phyloP scores from a whole-genome alignment of 2,888 invertebrate genomes.

The Rhamphomyia laevipes region DNA sequence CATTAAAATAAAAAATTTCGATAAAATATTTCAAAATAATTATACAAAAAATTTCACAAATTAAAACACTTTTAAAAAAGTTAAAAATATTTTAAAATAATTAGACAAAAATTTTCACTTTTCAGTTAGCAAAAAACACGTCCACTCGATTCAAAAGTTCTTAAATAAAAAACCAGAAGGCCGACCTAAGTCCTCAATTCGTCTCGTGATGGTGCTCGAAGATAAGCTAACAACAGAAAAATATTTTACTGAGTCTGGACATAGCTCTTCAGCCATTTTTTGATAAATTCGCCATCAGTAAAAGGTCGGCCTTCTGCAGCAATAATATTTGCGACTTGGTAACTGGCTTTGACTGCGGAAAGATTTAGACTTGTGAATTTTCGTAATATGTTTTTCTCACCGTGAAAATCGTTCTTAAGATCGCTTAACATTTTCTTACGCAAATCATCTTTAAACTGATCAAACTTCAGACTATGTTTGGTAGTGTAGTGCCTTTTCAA shows the following conservation, averaged over 20 bases:
- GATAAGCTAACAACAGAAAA: neutral
- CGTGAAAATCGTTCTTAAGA: neutral
- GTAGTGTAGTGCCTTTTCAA: neutral
- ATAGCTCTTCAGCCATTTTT: neutral
- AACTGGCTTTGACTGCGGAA: neutral
- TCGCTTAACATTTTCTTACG: neutral
- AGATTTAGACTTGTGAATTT: neutral
- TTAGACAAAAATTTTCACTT: too few species aligned
- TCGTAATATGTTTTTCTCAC: neutral
- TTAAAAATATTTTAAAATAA: too few species aligned
- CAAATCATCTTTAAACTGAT: neutral
- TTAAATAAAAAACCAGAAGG: too few species aligned
- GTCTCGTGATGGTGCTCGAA: neutral
- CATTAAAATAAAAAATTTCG: too few species aligned
- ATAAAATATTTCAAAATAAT: too few species aligned
- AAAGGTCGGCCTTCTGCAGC: neutral
- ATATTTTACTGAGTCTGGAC: neutral
- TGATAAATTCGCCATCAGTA: neutral
- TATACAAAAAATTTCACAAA: too few species aligned
- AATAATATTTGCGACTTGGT: neutral
- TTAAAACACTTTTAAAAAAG: too few species aligned
- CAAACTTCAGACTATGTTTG: neutral
- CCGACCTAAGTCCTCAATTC: neutral
- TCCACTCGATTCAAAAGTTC: too few species aligned
- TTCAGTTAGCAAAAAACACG: too few species aligned